Conservation (phyloP, 2,113 vertebrate species). For the Gila orcuttii region DNA sequence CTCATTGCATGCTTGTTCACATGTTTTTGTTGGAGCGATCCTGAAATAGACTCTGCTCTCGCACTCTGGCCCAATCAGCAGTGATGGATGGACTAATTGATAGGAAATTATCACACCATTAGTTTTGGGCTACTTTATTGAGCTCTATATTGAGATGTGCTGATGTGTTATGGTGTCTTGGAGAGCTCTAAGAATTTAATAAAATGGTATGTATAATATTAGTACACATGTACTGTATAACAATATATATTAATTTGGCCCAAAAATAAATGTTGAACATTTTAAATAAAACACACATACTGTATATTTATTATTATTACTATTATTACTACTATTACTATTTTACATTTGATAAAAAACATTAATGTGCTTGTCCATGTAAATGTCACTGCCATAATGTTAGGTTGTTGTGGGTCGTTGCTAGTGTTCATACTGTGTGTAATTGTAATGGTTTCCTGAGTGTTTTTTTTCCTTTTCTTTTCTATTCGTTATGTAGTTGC, state of each 20-base stretch:
- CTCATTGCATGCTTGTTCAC: constrained; percentile 13
- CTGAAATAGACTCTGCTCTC: constrained; percentile 50
- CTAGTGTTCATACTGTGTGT: not conserved
- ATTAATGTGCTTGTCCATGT: too few species aligned
- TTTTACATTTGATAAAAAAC: too few species aligned
- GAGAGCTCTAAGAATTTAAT: not conserved
- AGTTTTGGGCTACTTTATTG: constrained; percentile 68
- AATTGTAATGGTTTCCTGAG: not conserved
- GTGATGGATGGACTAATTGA: constrained; percentile 81
- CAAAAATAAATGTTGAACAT: too few species aligned
- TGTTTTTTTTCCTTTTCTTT: not conserved
- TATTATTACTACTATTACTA: too few species aligned
- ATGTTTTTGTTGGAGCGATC: constrained; percentile 2
- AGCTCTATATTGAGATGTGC: constrained; percentile 71
- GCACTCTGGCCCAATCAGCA: constrained; percentile 58
- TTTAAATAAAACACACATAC: too few species aligned
- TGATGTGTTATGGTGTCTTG: constrained; percentile 57
- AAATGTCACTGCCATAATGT: too few species aligned
- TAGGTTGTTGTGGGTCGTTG: too few species aligned
- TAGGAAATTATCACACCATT: constrained; percentile 73
- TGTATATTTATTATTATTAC: too few species aligned
- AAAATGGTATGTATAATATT: too few species aligned
- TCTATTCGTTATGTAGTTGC: not conserved
- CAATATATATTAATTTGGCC: too few species aligned
- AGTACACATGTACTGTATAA: too few species aligned